Evolutionary conservation across 2,888 invertebrate genomes (phyloP).

Genomic region (Cephus spinipes): DNA sequence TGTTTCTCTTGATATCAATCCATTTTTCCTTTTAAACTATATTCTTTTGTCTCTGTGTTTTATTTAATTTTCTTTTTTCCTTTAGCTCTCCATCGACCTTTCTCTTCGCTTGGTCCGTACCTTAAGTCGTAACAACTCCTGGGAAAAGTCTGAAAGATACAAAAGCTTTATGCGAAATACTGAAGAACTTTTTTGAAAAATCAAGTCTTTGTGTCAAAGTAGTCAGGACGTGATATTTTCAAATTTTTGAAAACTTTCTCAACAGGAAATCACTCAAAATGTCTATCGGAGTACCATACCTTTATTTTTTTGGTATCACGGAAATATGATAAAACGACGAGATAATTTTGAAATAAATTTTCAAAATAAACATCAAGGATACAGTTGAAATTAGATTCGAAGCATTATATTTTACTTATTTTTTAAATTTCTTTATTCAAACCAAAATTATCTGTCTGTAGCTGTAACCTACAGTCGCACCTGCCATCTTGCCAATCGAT

Average conservation of each 20-base stretch:
- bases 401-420: background rate
- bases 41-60: background rate
- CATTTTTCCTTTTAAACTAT: background rate
- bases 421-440: background rate
- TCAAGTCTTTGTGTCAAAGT: too few relatives aligned
- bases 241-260: background rate
- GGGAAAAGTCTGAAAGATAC: background rate
- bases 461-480: too few relatives aligned
- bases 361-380: background rate
- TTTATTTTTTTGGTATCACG: background rate
- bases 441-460: background rate
- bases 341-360: background rate
- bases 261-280: background rate
- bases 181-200: background rate
- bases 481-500: too few relatives aligned
- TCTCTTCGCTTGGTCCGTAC: background rate
- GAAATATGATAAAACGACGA: background rate
- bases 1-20: background rate
- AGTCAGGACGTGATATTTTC: background rate
- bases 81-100: background rate
- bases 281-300: too few relatives aligned
- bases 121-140: background rate
- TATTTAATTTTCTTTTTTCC: background rate
- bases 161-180: background rate
- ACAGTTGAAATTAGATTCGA: accelerated